Conservation (phyloP, 2,888 invertebrate species). For the Drosophila paucipuncta region DNA sequence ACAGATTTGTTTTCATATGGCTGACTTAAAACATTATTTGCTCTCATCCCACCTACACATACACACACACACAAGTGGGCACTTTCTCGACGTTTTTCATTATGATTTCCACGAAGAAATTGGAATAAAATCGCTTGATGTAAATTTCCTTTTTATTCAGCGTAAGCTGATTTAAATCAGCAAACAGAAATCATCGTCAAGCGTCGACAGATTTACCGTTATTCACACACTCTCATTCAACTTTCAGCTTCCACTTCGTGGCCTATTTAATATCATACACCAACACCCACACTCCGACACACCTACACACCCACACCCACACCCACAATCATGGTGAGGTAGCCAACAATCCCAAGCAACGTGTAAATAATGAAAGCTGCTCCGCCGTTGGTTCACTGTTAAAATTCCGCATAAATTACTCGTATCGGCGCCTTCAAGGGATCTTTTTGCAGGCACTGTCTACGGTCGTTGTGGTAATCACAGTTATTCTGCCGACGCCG, state of each 20-base stretch:
- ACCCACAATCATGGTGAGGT: conserved; percentile 9
- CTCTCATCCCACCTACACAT: conserved; percentile 4
- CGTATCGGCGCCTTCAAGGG: conserved; percentile 26
- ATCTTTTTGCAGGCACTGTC: conserved; percentile 21
- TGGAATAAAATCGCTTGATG: conserved; percentile 62
- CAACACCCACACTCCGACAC: background rate
- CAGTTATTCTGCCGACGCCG: conserved; percentile 56
- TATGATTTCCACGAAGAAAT: conserved; percentile 29
- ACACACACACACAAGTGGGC: conserved; percentile 30
- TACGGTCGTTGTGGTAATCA: conserved; percentile 57
- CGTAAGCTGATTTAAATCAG: conserved; percentile 71
- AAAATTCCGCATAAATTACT: conserved; percentile 76
- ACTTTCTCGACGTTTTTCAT: conserved; percentile 47
- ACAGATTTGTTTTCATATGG: conserved; percentile 44
- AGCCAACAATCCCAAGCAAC: conserved; percentile 14
- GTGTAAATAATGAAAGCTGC: conserved; percentile 60
- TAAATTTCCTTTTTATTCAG: conserved; percentile 38
- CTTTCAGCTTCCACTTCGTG: conserved; percentile 14
- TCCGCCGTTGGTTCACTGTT: conserved; percentile 59
- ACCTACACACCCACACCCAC: too few species aligned
- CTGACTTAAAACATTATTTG: conserved; percentile 55
- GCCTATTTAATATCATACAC: conserved; percentile 42
- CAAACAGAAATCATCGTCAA: conserved; percentile 47
- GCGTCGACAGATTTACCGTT: conserved; percentile 56
- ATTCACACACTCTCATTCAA: conserved; percentile 44